These are phyloP conservation scores for Vespertilio murinus DNA, from an alignment of 2,797 vertebrate genomes.

Conservation along the genomic window DNA sequence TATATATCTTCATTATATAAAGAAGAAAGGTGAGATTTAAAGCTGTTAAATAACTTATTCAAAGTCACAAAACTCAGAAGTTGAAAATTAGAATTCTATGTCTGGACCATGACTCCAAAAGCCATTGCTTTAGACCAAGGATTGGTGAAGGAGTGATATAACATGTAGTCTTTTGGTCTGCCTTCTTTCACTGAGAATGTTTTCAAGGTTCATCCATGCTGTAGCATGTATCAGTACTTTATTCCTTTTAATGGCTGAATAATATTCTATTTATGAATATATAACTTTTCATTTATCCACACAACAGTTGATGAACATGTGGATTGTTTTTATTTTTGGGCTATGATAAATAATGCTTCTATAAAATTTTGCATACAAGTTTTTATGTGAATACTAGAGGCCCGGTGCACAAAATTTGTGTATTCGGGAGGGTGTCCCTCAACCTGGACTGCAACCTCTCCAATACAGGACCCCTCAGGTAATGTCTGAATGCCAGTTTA, in stretches of 20 bases:
- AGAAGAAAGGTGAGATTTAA: conserved; percentile 47
- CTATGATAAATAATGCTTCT: not conserved
- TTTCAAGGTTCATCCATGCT: not conserved
- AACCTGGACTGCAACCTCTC: too few species aligned
- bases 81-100: conserved; percentile 53
- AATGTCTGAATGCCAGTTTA: too few species aligned
- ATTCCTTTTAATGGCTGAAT: conserved; percentile 20
- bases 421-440: too few species aligned
- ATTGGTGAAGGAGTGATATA: conserved; percentile 4
- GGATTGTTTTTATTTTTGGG: not conserved
- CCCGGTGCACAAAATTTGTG: too few species aligned
- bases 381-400: conserved; percentile 31
- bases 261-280: not conserved
- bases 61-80: conserved; percentile 27
- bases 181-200: conserved; percentile 18
- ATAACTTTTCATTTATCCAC: not conserved
- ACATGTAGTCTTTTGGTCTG: not conserved
- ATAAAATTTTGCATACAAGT: conserved; percentile 31
- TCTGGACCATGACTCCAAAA: conserved; percentile 31
- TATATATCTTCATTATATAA: not conserved
- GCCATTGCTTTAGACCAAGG: not conserved
- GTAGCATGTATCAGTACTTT: not conserved
- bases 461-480: too few species aligned
- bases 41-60: conserved; percentile 53
- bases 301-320: not conserved